Conservation (phyloP, 2,888 invertebrate species). For the Diploptera punctata region DNA sequence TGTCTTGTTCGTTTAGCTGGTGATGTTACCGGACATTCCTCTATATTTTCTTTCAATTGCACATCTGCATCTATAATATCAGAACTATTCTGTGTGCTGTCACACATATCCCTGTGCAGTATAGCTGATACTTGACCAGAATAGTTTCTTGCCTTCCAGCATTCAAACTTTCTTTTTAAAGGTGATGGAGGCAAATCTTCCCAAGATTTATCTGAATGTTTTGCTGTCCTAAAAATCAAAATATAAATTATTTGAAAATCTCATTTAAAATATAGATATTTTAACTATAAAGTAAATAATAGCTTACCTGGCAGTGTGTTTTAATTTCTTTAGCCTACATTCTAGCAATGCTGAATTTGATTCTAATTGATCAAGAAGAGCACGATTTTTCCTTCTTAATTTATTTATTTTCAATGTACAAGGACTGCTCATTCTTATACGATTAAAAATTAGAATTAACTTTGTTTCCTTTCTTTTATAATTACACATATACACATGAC, state of each 20-base stretch:
- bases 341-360: conserved; percentile 33
- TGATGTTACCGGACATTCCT: not conserved
- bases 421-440: conserved; percentile 1
- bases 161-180: conserved; percentile 26
- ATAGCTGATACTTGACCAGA: conserved; percentile 25
- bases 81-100: not conserved
- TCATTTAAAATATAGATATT: no score
- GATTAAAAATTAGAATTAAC: no score
- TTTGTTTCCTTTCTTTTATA: no score
- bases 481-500: no score
- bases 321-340: conserved; percentile 29
- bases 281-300: not conserved
- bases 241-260: no score
- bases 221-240: not conserved
- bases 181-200: not conserved
- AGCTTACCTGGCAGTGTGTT: conserved; percentile 26
- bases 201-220: not conserved
- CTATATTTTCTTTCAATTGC: not conserved
- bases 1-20: conserved; percentile 12
- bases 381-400: conserved; percentile 28
- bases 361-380: conserved; percentile 33
- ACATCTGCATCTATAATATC: not conserved
- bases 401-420: not conserved
- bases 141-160: conserved; percentile 33
- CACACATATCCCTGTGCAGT: not conserved